These are phyloP conservation scores for Diceros bicornis DNA, from an alignment of 2,797 vertebrate species.

Conservation along the genomic window DNA sequence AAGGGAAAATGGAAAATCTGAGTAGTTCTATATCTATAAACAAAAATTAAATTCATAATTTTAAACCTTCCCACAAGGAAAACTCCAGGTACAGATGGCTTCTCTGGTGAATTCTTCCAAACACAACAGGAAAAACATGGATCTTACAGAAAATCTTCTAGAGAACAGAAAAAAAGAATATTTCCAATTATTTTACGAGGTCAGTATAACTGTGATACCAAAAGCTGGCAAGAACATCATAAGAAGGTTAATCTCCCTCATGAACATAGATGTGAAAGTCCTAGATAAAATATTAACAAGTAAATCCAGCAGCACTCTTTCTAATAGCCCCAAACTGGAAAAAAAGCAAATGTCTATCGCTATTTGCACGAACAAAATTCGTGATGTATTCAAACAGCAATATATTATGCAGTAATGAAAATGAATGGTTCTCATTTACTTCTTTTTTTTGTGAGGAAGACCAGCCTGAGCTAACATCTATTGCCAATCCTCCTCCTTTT, in stretches of 20 bases:
- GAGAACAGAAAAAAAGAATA: neutral
- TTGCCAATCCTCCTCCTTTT: too few species aligned
- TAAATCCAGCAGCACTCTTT: neutral
- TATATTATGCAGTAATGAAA: neutral
- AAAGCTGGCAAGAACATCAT: conserved; percentile 4
- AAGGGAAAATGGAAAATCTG: neutral
- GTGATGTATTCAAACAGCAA: neutral
- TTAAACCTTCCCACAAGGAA: neutral
- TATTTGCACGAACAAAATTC: neutral
- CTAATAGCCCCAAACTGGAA: neutral
- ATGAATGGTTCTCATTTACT: neutral
- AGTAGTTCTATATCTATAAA: neutral
- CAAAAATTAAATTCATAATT: conserved; percentile 43
- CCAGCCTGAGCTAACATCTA: too few species aligned
- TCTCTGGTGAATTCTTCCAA: conserved; percentile 35
- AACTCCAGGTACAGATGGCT: neutral
- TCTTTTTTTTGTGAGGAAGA: neutral
- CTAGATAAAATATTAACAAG: neutral
- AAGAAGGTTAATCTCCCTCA: neutral
- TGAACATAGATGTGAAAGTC: conserved; percentile 8
- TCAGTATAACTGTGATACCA: neutral
- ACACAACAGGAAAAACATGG: neutral
- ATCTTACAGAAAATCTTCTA: neutral
- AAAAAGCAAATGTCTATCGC: neutral
- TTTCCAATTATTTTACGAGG: conserved; percentile 22